Evolutionary conservation across 2,888 invertebrate species (phyloP).

Genomic region (Ectobius pallidus): DNA sequence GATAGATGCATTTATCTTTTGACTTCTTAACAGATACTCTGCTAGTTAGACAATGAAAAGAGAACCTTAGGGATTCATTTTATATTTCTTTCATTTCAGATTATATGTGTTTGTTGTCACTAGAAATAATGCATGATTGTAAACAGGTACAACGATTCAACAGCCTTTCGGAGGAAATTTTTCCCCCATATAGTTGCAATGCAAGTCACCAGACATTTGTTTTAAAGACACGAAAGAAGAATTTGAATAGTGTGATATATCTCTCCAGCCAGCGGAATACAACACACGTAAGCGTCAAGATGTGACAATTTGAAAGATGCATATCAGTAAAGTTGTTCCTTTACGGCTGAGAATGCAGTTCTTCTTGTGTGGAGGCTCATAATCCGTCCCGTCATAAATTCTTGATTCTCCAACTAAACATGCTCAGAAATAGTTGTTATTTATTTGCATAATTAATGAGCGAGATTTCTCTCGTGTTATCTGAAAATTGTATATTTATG

Average conservation of each 20-base stretch:
- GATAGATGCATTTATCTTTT: too few relatives aligned
- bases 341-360: neutral
- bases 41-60: too few relatives aligned
- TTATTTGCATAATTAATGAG: neutral
- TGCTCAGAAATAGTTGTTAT: neutral
- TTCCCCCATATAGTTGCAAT: neutral
- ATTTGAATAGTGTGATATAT: neutral
- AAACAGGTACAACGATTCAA: neutral
- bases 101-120: too few relatives aligned
- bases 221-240: neutral
- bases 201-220: neutral
- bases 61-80: too few relatives aligned
- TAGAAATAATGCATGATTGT: too few relatives aligned
- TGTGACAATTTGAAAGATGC: conserved; percentile 16
- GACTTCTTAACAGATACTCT: too few relatives aligned
- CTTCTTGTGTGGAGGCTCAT: neutral
- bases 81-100: too few relatives aligned
- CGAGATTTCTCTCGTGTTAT: neutral
- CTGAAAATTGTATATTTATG: neutral
- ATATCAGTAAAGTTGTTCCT: conserved; percentile 1
- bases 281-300: conserved; percentile 19
- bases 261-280: neutral
- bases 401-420: neutral
- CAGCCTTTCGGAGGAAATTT: neutral
- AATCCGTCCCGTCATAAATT: neutral